Conservation (phyloP, 2,113 vertebrate genomes). For the Apaloderma vittatum region DNA sequence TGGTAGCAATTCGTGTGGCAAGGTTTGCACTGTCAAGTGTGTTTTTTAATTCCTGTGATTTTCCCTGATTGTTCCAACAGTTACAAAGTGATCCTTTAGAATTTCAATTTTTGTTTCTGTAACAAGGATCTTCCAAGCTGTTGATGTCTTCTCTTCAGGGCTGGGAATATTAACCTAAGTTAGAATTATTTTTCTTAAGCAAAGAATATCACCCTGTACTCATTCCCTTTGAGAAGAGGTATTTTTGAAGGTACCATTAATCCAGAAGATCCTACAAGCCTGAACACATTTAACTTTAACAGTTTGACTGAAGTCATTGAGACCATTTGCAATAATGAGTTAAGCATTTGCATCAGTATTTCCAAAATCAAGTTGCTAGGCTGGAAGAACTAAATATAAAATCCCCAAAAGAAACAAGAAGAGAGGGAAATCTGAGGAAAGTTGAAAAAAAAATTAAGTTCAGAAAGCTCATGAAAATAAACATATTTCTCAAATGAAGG, state of each 20-base stretch:
- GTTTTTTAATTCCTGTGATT: not conserved
- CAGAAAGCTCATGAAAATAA: not conserved
- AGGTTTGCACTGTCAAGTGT: not conserved
- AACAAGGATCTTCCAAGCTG: not conserved
- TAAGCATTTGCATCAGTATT: not conserved
- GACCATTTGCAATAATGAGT: not conserved
- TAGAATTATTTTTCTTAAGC: not conserved
- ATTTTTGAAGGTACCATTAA: not conserved
- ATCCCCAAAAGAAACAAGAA: not conserved
- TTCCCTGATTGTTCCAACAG: not conserved
- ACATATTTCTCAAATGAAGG: conserved; percentile 14
- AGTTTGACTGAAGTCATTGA: not conserved
- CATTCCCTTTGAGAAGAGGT: not conserved
- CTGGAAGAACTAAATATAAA: not conserved
- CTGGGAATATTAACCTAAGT: not conserved
- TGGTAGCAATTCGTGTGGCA: not conserved
- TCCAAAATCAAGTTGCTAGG: conserved; percentile 6
- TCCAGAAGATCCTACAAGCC: not conserved
- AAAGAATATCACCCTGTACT: not conserved
- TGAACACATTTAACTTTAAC: not conserved
- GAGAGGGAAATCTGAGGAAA: conserved; percentile 19
- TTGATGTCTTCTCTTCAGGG: not conserved
- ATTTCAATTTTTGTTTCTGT: not conserved
- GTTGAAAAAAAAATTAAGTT: not conserved
- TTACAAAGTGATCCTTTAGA: not conserved